Conservation (phyloP, 2,888 invertebrate species). For the Mesorhabditis spiculigera region DNA sequence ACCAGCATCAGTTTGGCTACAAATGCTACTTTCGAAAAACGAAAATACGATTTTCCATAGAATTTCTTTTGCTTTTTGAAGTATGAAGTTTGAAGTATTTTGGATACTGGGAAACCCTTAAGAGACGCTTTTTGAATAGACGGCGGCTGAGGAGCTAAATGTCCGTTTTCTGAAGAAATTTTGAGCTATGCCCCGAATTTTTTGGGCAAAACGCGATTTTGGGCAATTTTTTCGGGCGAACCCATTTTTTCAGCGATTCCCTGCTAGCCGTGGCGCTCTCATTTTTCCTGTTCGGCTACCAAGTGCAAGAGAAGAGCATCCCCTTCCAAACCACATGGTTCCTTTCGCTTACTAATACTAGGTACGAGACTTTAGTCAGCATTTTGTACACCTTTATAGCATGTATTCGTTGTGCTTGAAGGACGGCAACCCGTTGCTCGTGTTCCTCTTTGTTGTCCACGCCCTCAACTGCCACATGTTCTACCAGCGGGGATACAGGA, state of each 20-base stretch:
- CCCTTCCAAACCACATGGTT: constrained; percentile 41
- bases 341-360: constrained; percentile 22
- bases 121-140: too few relatives aligned
- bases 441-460: constrained; percentile 25
- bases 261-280: constrained; percentile 77
- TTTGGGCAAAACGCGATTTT: too few relatives aligned
- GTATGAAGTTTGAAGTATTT: too few relatives aligned
- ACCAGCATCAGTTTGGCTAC: too few relatives aligned
- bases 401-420: constrained; percentile 48
- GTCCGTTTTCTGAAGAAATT: too few relatives aligned
- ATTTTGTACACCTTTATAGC: constrained; percentile 31
- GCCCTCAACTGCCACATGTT: not conserved
- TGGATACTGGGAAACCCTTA: too few relatives aligned
- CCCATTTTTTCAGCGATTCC: constrained; percentile 24
- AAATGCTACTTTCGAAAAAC: too few relatives aligned
- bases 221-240: too few relatives aligned
- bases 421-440: constrained; percentile 33
- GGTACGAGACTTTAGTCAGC: constrained; percentile 17
- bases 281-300: constrained; percentile 95
- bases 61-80: too few relatives aligned
- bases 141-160: too few relatives aligned
- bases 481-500: constrained; percentile 16
- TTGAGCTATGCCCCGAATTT: too few relatives aligned
- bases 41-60: too few relatives aligned
- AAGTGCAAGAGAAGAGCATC: constrained; percentile 97